phyloP scores from a whole-genome alignment of 2,888 invertebrate genomes.

The Rhamnusium bicolor region DNA sequence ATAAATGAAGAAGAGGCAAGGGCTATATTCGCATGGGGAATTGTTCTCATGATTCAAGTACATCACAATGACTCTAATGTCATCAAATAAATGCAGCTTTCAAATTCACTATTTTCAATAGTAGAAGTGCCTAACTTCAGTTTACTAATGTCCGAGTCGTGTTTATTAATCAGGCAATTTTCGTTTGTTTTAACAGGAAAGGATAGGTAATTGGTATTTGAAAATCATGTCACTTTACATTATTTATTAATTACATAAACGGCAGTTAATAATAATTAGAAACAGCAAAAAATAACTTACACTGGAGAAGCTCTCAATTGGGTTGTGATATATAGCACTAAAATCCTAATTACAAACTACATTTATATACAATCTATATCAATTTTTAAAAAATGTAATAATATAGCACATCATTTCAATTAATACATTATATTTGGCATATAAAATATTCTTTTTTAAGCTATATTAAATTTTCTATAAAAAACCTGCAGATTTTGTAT shows the following conservation, averaged over 20 bases:
- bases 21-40: too few relatives aligned
- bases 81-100: too few relatives aligned
- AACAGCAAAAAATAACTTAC: constrained; percentile 37
- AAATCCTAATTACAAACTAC: constrained; percentile 45
- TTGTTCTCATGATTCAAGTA: too few relatives aligned
- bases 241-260: constrained; percentile 35
- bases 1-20: too few relatives aligned
- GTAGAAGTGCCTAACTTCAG: too few relatives aligned
- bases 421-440: constrained; percentile 66
- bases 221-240: constrained; percentile 23
- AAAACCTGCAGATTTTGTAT: constrained; percentile 45
- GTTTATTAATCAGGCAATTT: too few relatives aligned
- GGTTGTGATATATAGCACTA: constrained; percentile 34
- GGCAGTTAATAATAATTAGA: constrained; percentile 46
- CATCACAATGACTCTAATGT: too few relatives aligned
- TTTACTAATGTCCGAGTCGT: too few relatives aligned
- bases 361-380: constrained; percentile 56
- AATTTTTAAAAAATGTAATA: constrained; percentile 59
- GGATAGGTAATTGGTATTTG: background rate
- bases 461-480: constrained; percentile 51
- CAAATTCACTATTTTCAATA: too few relatives aligned
- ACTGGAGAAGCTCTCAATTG: constrained; percentile 31
- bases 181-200: too few relatives aligned
- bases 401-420: constrained; percentile 61
- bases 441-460: constrained; percentile 65